Evolutionary conservation across 2,888 invertebrate species (phyloP), one percentile per base, ranked within the genome.

Genomic region (Synanthedon formicaeformis): DNA sequence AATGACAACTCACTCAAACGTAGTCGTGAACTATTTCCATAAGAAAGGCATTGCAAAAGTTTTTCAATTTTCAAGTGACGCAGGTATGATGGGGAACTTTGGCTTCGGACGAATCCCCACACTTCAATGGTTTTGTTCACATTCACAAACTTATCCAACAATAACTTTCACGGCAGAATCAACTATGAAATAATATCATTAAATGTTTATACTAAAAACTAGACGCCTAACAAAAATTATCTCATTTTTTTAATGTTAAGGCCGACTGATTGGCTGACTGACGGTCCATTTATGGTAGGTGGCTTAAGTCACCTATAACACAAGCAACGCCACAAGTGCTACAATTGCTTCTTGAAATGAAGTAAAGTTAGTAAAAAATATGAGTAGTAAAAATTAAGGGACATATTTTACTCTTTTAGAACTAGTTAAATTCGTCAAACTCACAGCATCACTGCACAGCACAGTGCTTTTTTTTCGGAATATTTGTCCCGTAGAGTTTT

Each of bases 21-120:
- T 78, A 79, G 84, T 82, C 80, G 80, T 73, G 69, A 84, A 83
- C 83, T 83, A 85, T 83, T 84, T 84, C 81, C 82, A 83, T 85
- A 80, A 81, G 83, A 81, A 82, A 84, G 79, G 82, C 84, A 85
- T 84, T 79, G 82, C 78, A 60, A 85, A 86, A 86, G 82, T 85
- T 86, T 86, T 86, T 85, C 86, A 86, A 86, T 86, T 84, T 86
- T 85, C 82, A 83, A 84, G 83, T 83, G 84, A 85, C 82, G 82
- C 85, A 85, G 84, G 85, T 84, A 84, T 84, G 84, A 84, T 81
- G 78, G 71, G 72, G 77, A 84, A 84, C 74, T 82, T 83, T 76
- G 75, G 76, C 80, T 79, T 75, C 73, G 71, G 77, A 77, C 75
- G 72, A 73, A 75, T 65, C 62, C 60, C 51, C 40, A 49, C 53